Evolutionary conservation across 2,888 invertebrate genomes (phyloP).

Genomic region (Drosophila mimica): DNA sequence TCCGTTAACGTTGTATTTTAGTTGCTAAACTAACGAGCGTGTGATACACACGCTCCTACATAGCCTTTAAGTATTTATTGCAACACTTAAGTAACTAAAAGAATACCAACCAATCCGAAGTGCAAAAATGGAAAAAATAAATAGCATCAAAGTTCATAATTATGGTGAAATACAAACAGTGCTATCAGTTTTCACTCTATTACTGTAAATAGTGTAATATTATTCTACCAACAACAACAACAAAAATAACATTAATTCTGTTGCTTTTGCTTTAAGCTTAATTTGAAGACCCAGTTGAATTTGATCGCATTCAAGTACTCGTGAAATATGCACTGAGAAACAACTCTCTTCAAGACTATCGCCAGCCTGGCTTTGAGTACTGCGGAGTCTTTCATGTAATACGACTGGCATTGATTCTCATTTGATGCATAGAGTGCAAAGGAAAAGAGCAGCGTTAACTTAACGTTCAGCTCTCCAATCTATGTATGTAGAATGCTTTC

Average conservation of each 20-base stretch:
- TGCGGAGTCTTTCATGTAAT: slow-evolving; percentile 20
- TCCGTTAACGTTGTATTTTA: slow-evolving; percentile 67
- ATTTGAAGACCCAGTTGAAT: slow-evolving; percentile 24
- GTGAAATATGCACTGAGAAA: slow-evolving; percentile 32
- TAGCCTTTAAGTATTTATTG: slow-evolving; percentile 78
- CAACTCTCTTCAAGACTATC: neutral
- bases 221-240: slow-evolving; percentile 32
- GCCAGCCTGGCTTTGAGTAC: neutral
- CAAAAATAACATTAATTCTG: slow-evolving; percentile 32
- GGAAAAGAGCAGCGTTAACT: neutral
- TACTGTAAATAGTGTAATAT: slow-evolving; percentile 57
- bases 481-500: neutral
- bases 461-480: neutral
- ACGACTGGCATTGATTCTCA: slow-evolving; percentile 30
- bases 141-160: slow-evolving; percentile 65
- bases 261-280: slow-evolving; percentile 29
- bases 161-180: slow-evolving; percentile 45
- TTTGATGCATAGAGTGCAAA: neutral
- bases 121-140: slow-evolving; percentile 59
- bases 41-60: slow-evolving; percentile 65
- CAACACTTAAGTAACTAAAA: slow-evolving; percentile 62
- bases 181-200: slow-evolving; percentile 44
- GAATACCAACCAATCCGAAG: slow-evolving; percentile 56
- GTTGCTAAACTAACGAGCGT: slow-evolving; percentile 76
- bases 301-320: slow-evolving; percentile 7